Evolutionary conservation across 37 sponge, comb jelly and placozoan species (phyloP), one percentile per base, ranked within the genome.

Genomic region (Eunapius fragilis): DNA sequence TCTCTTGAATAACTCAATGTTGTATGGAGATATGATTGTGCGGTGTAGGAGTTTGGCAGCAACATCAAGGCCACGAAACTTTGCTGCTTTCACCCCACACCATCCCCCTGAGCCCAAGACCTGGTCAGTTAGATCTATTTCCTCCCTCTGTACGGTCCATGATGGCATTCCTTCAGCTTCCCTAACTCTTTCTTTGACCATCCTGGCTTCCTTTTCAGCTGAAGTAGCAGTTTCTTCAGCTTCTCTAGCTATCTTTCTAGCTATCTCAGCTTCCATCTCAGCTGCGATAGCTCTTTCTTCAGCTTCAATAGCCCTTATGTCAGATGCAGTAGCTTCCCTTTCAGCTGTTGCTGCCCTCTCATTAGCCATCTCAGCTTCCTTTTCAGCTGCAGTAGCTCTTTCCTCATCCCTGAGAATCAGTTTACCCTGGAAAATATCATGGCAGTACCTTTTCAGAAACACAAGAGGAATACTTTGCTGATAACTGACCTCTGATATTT

Each of bases 31-130:
- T 35, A 84, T 36, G 0, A 89, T 77, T 23, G 79, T 38, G 3
- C 79, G 50, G 37, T 89, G 84, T 4, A 89, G 74, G n/a, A 68
- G 35, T 36, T 89, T 89, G 0, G 80, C 89, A 30, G 89, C 89
- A 31, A 89, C 89, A 11, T 72, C 68, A 37, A 38, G 38, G 5
- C 89, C 89, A 34, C 79, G 74, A 45, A 79, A 89, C 30, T 47
- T 70, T 6, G 81, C 89, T 10, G 82, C 58, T 48, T 68, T 58
- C 58, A 89, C 89, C 14, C 37, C 77, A 22, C 84, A 80, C 73
- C 74, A 83, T 26, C 75, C 89, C 24, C 89, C 84, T 69, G 67
- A 79, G 32, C 89, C 89, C 37, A 89, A 67, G 3, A 70, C 31
- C 0, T 77, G 27, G 23, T 31, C 31, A 0, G 80, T 77, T 2